Evolutionary conservation across 2,888 invertebrate genomes (phyloP).

Genomic region (Protonemura montana): DNA sequence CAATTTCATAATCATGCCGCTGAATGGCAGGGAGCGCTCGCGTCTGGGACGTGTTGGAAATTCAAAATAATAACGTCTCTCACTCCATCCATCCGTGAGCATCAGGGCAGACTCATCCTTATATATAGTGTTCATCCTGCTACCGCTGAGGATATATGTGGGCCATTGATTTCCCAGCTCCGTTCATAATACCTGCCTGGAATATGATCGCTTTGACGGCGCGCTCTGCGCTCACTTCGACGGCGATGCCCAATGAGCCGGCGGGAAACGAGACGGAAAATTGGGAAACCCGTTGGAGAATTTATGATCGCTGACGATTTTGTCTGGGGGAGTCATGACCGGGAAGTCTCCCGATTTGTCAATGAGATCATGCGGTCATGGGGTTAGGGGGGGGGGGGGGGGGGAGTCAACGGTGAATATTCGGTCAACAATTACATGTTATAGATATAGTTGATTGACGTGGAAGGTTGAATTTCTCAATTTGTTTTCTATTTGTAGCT

Average conservation of each 20-base stretch:
- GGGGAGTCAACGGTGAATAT: no score
- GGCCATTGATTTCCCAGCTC: conserved; percentile 25
- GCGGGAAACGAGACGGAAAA: conserved; percentile 24
- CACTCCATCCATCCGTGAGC: conserved; percentile 5
- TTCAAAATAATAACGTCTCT: conserved; percentile 39
- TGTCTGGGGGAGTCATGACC: neutral
- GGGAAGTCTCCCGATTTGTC: neutral
- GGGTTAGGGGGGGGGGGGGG: no score
- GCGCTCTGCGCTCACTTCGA: neutral
- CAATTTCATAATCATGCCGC: conserved; percentile 39
- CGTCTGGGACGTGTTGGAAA: conserved; percentile 31
- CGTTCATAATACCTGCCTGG: conserved; percentile 28
- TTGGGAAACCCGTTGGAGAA: conserved; percentile 13
- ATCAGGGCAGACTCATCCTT: neutral
- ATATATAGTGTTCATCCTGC: neutral
- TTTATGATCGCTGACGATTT: conserved; percentile 17
- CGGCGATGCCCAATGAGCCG: conserved; percentile 9
- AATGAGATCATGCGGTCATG: no score
- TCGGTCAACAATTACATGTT: no score
- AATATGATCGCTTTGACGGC: conserved; percentile 21
- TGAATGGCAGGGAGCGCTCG: conserved; percentile 28
- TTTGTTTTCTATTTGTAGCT: no score
- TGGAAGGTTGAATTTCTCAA: no score
- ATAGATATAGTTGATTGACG: no score
- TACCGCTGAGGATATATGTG: neutral